These are phyloP conservation scores for Coluber constrictor DNA, from an alignment of 2,797 vertebrate genomes.

Conservation along the genomic window DNA sequence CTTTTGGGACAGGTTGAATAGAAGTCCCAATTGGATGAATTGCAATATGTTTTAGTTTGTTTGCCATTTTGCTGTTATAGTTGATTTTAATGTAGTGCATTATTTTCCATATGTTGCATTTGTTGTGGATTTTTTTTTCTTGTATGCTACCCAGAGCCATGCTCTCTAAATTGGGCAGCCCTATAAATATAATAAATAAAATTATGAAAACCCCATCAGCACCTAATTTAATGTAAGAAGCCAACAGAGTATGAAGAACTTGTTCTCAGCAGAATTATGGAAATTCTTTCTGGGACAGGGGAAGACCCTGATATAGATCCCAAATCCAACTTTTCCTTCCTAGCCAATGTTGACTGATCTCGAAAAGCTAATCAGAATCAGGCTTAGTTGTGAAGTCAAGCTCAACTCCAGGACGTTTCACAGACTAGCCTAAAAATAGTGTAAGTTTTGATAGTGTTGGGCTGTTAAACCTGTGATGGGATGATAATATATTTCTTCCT, in stretches of 20 bases:
- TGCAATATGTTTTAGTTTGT: neutral
- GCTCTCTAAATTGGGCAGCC: neutral
- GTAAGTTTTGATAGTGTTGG: neutral
- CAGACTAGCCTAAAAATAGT: neutral
- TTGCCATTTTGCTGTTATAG: neutral
- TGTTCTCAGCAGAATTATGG: neutral
- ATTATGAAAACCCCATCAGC: fast-evolving
- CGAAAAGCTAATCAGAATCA: neutral
- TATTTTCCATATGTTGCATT: neutral
- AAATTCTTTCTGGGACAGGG: neutral
- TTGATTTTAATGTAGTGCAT: neutral
- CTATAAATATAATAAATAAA: neutral
- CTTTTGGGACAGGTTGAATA: neutral
- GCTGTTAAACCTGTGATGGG: neutral
- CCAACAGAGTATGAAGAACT: neutral
- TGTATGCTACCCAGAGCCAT: neutral
- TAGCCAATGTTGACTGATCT: neutral
- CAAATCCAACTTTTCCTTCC: neutral
- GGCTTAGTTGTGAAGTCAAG: neutral
- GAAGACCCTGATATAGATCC: neutral
- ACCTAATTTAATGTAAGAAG: neutral
- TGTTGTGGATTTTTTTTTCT: neutral
- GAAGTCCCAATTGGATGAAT: neutral
- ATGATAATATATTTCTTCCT: neutral
- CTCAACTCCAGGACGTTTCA: neutral